These are phyloP conservation scores for Rosalia funebris DNA, from an alignment of 2,888 invertebrate species.

Conservation along the genomic window DNA sequence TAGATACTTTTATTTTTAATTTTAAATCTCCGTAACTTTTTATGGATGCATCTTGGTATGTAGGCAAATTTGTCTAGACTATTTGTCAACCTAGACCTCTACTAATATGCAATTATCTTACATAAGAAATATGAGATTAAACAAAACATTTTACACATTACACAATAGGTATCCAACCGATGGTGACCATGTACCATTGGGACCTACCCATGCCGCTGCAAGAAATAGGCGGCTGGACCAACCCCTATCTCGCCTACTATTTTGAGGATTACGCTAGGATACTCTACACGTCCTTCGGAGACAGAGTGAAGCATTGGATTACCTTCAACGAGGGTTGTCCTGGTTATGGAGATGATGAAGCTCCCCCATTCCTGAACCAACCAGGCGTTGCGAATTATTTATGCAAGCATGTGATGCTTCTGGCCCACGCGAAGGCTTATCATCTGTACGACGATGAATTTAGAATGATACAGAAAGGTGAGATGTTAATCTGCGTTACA, in stretches of 20 bases:
- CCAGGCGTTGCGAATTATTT: slow-evolving; percentile 72
- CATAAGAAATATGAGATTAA: no score
- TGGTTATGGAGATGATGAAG: slow-evolving; percentile 66
- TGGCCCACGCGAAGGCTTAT: slow-evolving; percentile 75
- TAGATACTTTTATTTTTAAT: no score
- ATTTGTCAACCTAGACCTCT: no score
- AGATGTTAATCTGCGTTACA: no score
- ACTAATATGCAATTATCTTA: no score
- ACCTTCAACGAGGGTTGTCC: slow-evolving; percentile 75
- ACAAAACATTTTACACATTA: no score
- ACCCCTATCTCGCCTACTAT: slow-evolving; percentile 69
- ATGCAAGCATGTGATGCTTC: slow-evolving; percentile 72
- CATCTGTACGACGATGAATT: slow-evolving; percentile 72
- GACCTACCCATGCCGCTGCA: slow-evolving; percentile 50
- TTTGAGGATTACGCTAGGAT: slow-evolving; percentile 70
- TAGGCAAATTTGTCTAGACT: no score
- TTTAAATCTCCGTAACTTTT: no score
- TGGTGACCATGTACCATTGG: slow-evolving; percentile 72
- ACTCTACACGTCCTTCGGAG: slow-evolving; percentile 69
- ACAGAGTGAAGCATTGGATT: slow-evolving; percentile 72
- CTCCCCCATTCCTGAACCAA: slow-evolving; percentile 68
- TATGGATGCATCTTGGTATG: no score
- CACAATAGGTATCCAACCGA: slow-evolving; percentile 65
- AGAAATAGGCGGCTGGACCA: slow-evolving; percentile 74
- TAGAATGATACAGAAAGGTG: slow-evolving; percentile 67